A percentile compares a stretch with the other conserved stretches of the same genome.
These are phyloP conservation scores for Drosophila sordidula DNA, from an alignment of 2,888 invertebrate species.

Conservation along the genomic window DNA sequence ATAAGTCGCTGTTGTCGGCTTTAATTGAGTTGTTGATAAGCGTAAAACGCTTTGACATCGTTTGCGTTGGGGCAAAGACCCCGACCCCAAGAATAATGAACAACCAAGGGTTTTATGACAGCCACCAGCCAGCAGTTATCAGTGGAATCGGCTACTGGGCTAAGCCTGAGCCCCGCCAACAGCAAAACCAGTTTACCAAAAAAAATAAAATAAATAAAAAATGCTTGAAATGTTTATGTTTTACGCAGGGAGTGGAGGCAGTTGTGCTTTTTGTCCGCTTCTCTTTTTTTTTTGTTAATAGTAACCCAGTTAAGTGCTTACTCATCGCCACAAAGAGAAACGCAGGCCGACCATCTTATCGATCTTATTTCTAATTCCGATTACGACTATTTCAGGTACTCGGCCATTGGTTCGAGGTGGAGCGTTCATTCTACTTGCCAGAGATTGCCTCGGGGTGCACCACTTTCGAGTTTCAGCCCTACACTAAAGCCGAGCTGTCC, in stretches of 20 bases:
- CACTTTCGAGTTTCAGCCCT: slow-evolving; percentile 87
- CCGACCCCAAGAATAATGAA: slow-evolving; percentile 45
- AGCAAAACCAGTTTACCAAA: slow-evolving; percentile 53
- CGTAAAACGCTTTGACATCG: slow-evolving; percentile 52
- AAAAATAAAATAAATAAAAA: slow-evolving; percentile 29
- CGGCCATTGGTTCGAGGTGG: slow-evolving; percentile 92
- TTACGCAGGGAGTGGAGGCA: slow-evolving; percentile 47
- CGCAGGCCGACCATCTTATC: slow-evolving; percentile 21
- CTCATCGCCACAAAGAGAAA: slow-evolving; percentile 54
- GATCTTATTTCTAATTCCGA: slow-evolving; percentile 18
- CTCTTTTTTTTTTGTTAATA: slow-evolving; percentile 38
- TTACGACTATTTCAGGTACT: slow-evolving; percentile 83
- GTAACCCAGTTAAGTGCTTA: slow-evolving; percentile 70
- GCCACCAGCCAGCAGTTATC: slow-evolving; percentile 20
- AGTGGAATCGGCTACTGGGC: slow-evolving; percentile 33
- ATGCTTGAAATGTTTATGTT: slow-evolving; percentile 56
- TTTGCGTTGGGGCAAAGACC: slow-evolving; percentile 56
- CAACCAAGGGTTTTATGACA: slow-evolving; percentile 36
- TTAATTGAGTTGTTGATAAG: slow-evolving; percentile 66
- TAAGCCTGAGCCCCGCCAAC: slow-evolving; percentile 19
- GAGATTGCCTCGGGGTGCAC: slow-evolving; percentile 90
- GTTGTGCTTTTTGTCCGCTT: slow-evolving; percentile 12
- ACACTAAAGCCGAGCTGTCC: slow-evolving; percentile 75
- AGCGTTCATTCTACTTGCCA: slow-evolving; percentile 90
- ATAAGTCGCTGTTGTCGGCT: slow-evolving; percentile 18